phyloP scores from a whole-genome alignment of 2,888 invertebrate species.

The Fragum fragum region DNA sequence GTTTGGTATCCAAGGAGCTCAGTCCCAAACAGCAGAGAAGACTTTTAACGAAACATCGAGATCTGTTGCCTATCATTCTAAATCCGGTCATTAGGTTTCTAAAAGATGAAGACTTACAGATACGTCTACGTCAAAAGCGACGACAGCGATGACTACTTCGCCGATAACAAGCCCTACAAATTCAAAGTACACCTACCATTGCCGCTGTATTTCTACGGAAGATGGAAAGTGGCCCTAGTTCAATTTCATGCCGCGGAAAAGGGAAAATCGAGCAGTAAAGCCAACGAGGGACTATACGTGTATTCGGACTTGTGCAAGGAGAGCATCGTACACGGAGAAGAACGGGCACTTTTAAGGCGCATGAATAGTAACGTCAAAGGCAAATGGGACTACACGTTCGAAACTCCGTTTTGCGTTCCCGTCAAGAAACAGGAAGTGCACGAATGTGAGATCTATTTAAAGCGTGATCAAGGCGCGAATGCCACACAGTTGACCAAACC shows the following conservation, averaged over 20 bases:
- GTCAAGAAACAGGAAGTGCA: slow-evolving; percentile 32
- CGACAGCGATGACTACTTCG: slow-evolving; percentile 32
- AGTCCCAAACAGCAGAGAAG: slow-evolving; percentile 34
- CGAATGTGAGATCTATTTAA: slow-evolving; percentile 61
- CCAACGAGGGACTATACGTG: slow-evolving; percentile 14
- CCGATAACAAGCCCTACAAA: slow-evolving; percentile 25
- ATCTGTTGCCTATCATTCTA: slow-evolving; percentile 40
- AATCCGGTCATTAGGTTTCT: slow-evolving; percentile 37
- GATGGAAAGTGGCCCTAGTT: slow-evolving; percentile 34
- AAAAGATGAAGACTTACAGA: slow-evolving; percentile 27
- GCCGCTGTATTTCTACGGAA: slow-evolving; percentile 27
- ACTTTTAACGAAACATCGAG: slow-evolving; percentile 39
- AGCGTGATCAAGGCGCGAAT: slow-evolving; percentile 3
- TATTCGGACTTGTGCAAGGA: slow-evolving; percentile 36
- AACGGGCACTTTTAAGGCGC: slow-evolving; percentile 22
- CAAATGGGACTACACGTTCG: slow-evolving; percentile 23
- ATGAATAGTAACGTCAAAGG: slow-evolving; percentile 22
- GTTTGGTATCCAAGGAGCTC: slow-evolving; percentile 44
- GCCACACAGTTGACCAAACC: slow-evolving; percentile 43
- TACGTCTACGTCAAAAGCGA: slow-evolving; percentile 42
- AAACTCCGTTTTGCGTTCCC: slow-evolving; percentile 43
- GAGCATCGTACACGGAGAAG: slow-evolving; percentile 37
- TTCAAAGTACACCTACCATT: slow-evolving; percentile 31
- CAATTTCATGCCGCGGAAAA: slow-evolving; percentile 36
- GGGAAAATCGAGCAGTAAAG: slow-evolving; percentile 21